Base-by-base conservation (phyloP, 1,140 invertebrate species). In the Arion vulgaris region DNA sequence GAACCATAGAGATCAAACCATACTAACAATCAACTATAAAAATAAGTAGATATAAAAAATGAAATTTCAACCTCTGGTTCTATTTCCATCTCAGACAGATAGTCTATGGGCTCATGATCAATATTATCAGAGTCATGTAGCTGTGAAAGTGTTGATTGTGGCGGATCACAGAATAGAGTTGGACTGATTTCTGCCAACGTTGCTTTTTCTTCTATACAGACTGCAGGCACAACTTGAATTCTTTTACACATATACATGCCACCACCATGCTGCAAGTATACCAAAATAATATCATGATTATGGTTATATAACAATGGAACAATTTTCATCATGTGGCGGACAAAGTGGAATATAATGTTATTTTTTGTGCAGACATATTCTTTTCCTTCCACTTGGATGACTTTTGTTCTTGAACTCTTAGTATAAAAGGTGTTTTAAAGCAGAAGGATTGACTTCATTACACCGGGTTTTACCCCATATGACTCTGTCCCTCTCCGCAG, bases 71-170 rank as follows among this genome's bases (percentile, higher is more conserved):
- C 77, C 34, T 57, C 51, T 34, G 53, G 15, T 62, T 57, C 62
- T 28, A 36, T 49, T 49, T n/a, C 45, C 32, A 34, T 49, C 0
- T 76, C 74, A 19, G n/a, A 49, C 19, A 53, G 45, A 51, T 15
- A 28, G 36, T 66, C 62, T 66, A n/a, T 32, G 28, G 2, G 5
- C 19, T 66, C 62, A 28, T 32, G 62, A 5, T 66, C 32, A 28
- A 28, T 32, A 7, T 23, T 66, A 34, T 66, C 62, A 28, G 38
- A 7, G 51, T 26, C 32, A n/a, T 39, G 28, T 1, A n/a, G 49
- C 19, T 62, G 75, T 77, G 23, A 57, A 77, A 34, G 23, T 77
- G 75, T 39, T 38, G 45, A 62, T 38, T 36, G 34, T 36, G 11
- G 13, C 74, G 4, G 11, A 15, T 28, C 26, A 32, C 34, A 57